Base-by-base conservation (phyloP, 1,140 invertebrate genomes). In the Archegozetes longisetosus region DNA sequence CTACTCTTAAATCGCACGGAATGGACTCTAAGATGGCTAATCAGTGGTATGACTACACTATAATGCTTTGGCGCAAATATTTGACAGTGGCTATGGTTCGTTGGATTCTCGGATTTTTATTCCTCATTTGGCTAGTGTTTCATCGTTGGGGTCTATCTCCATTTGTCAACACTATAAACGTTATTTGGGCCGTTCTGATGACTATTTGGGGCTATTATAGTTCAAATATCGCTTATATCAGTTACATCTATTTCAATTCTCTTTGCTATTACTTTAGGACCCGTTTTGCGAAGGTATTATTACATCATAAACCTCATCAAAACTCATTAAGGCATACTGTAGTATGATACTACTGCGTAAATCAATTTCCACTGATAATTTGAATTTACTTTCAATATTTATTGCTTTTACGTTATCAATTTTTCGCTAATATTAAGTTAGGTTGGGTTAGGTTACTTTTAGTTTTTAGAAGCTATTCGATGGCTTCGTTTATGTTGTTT, bases 261-360 rank as follows among this genome's bases (percentile, higher is more conserved):
- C 22, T 62, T 13, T 60, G 49, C 20, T 58, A 53, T 27, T 62
- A 62, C 28, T 62, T 62, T 55, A 48, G 48, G 9, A 29, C 53
- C 6, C 61, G 61, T 6, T 62, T 28, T 24, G 49, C 40, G 20
- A 62, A 62, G 48, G 60, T 58, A 9, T n/a, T n/a, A 26, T 54
- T 53, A 23, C 3, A 23, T 3, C 12, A 23, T 25, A 14, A 40
- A 40, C 32, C 17, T n/a, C n/a, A n/a, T n/a, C n/a, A n/a, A n/a
- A n/a, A n/a, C n/a, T n/a, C n/a, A n/a, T n/a, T n/a, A n/a, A n/a
- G n/a, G n/a, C n/a, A n/a, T n/a, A n/a, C n/a, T n/a, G n/a, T n/a
- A n/a, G n/a, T n/a, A n/a, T n/a, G n/a, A n/a, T n/a, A n/a, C n/a
- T n/a, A n/a, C n/a, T n/a, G n/a, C n/a, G n/a, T n/a, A n/a, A n/a